Conservation (phyloP, 2,113 vertebrate species). For the Brachionichthys hirsutus region DNA sequence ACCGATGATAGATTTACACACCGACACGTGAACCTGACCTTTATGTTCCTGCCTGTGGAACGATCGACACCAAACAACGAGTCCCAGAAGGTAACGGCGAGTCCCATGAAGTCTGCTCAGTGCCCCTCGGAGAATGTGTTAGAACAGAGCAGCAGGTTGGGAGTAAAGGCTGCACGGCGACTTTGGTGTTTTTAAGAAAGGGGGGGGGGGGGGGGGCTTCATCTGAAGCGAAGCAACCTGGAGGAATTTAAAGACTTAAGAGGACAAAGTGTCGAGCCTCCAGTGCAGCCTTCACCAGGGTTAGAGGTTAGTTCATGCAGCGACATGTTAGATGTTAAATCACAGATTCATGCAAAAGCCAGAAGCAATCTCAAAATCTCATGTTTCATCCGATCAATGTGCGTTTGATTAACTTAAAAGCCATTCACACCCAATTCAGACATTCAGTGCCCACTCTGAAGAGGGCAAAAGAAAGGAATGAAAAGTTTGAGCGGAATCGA, state of each 20-base stretch:
- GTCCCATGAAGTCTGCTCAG: slow-evolving; percentile 50
- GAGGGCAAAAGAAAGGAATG: slow-evolving; percentile 48
- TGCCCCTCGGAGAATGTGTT: slow-evolving; percentile 55
- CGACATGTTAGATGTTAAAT: slow-evolving; percentile 70
- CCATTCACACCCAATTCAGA: no score
- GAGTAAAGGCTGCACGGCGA: slow-evolving; percentile 51
- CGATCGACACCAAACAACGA: background rate
- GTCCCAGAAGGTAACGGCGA: background rate
- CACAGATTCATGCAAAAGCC: slow-evolving; percentile 60
- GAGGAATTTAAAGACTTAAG: background rate
- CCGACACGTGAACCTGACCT: background rate
- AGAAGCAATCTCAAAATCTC: slow-evolving; percentile 20
- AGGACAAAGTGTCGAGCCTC: background rate
- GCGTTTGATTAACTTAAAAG: background rate
- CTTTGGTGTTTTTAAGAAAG: no score
- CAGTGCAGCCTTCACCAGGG: slow-evolving; percentile 53
- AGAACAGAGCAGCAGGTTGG: slow-evolving; percentile 26
- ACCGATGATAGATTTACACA: no score
- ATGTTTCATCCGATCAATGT: background rate
- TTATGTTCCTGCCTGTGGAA: background rate
- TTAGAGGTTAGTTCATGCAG: slow-evolving; percentile 89
- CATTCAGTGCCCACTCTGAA: no score
- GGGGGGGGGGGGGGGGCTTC: no score
- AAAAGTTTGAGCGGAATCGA: slow-evolving; percentile 3
- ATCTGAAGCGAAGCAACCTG: background rate